These are phyloP conservation scores for Archivesica marissinica DNA, from an alignment of 1,140 invertebrate genomes.

Conservation along the genomic window DNA sequence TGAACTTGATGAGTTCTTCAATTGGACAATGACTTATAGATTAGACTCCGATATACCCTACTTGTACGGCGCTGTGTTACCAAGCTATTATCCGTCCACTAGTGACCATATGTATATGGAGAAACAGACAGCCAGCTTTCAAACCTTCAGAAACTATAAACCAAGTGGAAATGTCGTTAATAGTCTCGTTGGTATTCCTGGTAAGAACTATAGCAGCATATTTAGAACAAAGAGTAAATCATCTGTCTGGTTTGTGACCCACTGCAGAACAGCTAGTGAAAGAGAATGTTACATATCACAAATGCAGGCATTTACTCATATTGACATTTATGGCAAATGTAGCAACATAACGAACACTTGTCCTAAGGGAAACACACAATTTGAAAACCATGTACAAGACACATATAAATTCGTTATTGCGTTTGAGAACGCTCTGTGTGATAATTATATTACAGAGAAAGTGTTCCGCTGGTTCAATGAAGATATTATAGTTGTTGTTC, in stretches of 20 bases:
- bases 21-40: no score
- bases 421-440: slow-evolving; percentile 94
- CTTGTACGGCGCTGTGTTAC: background rate
- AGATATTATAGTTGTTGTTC: slow-evolving; percentile 32
- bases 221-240: background rate
- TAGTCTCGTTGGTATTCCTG: background rate
- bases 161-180: background rate
- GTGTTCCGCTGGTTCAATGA: slow-evolving; percentile 87
- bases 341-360: background rate
- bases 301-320: background rate
- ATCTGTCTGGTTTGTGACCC: background rate
- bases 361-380: background rate
- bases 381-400: slow-evolving; percentile 75
- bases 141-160: background rate
- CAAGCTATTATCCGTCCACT: background rate
- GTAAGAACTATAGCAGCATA: slow-evolving; percentile 12
- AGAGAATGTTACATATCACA: background rate
- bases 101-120: background rate
- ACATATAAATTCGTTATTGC: slow-evolving; percentile 78
- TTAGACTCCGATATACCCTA: no score
- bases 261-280: slow-evolving; percentile 13
- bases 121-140: background rate
- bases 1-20: background rate
- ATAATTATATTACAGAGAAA: slow-evolving; percentile 98
- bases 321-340: background rate